These are phyloP conservation scores for Eurytoma californica DNA, from an alignment of 2,888 invertebrate genomes.

Conservation along the genomic window DNA sequence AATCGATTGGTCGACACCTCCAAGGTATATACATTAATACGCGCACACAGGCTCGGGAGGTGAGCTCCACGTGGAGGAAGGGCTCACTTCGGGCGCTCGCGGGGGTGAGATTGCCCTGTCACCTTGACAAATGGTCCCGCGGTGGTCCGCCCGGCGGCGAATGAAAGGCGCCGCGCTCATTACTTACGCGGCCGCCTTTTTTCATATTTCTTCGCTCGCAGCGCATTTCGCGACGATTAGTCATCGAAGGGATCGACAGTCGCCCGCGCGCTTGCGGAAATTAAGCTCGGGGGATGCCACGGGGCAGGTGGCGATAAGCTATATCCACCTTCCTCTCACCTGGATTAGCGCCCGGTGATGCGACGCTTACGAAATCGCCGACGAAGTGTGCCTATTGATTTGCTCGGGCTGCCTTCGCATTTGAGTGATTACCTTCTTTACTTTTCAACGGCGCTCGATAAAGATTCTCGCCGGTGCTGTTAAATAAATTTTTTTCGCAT, in stretches of 20 bases:
- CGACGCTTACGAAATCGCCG: no score
- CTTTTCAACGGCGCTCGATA: no score
- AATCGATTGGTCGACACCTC: slow-evolving; percentile 10
- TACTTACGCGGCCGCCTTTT: slow-evolving; percentile 25
- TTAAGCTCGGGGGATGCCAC: slow-evolving; percentile 35
- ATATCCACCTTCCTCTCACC: no score
- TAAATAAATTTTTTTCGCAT: no score
- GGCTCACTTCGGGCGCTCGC: not conserved
- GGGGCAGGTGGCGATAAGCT: not conserved
- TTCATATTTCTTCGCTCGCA: slow-evolving; percentile 32
- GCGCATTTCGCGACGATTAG: slow-evolving; percentile 40
- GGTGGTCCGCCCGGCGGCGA: not conserved
- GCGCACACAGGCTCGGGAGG: no score
- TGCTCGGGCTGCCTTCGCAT: no score
- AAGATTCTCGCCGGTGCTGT: no score
- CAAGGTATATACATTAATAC: no score
- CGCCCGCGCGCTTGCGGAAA: slow-evolving; percentile 15
- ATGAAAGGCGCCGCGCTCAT: slow-evolving; percentile 31
- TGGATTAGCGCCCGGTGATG: no score
- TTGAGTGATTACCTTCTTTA: no score
- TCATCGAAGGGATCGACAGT: slow-evolving; percentile 39
- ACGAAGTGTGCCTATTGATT: no score
- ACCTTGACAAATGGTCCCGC: slow-evolving; percentile 71
- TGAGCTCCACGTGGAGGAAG: slow-evolving; percentile 20
- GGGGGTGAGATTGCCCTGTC: slow-evolving; percentile 71